Evolutionary conservation across 2,888 invertebrate species (phyloP), one percentile per base, ranked within the genome.

Genomic region (Drosophila macrospina): DNA sequence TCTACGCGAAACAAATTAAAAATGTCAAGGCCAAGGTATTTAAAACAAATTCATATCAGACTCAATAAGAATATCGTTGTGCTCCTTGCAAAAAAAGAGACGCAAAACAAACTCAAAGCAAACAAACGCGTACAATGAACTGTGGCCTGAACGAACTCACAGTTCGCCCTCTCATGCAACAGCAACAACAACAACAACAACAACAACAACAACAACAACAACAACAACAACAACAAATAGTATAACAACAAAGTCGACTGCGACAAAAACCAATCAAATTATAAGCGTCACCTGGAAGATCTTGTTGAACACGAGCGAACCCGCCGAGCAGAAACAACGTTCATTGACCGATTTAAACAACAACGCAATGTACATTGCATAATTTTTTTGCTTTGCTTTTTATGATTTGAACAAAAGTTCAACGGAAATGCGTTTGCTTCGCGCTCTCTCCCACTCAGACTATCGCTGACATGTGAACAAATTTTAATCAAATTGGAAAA

Each of bases 291-390:
- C 72, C 74, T 72, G 66, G 47, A 59, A 71, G 55, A 76, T 71
- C 56, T 71, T 26, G 54, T 54, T 41, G 42, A 51, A 32, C 57
- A 32, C 57, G 30, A 45, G 34, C 55, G 42, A 52, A 28, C 36
- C 37, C 37, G 37, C 37, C 16, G 16, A 16, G 45, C 15, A 63
- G n/a, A 37, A 44, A 32, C 41, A 41, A 63, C 78, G 78, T 80
- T 78, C 78, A 78, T 72, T 69, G 78, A 80, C 78, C 80, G 78
- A 76, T 80, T 80, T 80, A 47, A 47, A 57, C 48, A 64, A 70
- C 70, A 59, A 56, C 32, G 45, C 34, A 48, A 42, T 66, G 61
- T 36, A 47, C 55, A 84, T 82, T 83, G 87, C 82, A 83, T 83
- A 83, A 87, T 74, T 69, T 52, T 69, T 61, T 65, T 44, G 36